A percentile compares a stretch with the other conserved stretches of the same genome.
Conservation (phyloP, 2,797 vertebrate genomes). For the Crenichthys baileyi region DNA sequence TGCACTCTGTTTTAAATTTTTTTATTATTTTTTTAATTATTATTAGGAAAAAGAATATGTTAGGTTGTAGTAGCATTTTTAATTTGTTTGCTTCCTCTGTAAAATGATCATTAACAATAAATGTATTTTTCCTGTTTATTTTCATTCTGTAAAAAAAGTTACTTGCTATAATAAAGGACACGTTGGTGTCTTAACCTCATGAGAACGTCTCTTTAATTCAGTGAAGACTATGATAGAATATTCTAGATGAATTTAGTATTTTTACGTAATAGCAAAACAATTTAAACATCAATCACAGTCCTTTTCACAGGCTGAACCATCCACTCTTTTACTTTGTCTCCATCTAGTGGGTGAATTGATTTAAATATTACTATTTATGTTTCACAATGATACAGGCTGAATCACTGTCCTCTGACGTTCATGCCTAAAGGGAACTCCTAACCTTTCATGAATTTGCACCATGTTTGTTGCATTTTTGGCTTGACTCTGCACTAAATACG, state of each 20-base stretch:
- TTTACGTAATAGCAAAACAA: not conserved
- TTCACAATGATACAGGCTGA: not conserved
- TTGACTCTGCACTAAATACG: too few relatives aligned
- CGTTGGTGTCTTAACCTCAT: slow-evolving; percentile 74
- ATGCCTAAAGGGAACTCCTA: too few relatives aligned
- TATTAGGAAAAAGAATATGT: slow-evolving; percentile 74
- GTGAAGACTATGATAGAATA: not conserved
- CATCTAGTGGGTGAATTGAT: slow-evolving; percentile 47
- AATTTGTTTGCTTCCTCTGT: slow-evolving; percentile 80
- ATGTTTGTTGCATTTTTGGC: too few relatives aligned
- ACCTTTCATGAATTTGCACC: too few relatives aligned
- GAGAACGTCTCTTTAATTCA: slow-evolving; percentile 14
- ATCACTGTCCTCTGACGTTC: not conserved
- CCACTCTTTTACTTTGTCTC: slow-evolving; percentile 42
- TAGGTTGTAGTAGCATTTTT: slow-evolving; percentile 84
- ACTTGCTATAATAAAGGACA: slow-evolving; percentile 89
- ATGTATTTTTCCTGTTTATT: slow-evolving; percentile 71
- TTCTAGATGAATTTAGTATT: not conserved
- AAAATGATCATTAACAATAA: slow-evolving; percentile 72
- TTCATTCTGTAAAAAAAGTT: slow-evolving; percentile 74
- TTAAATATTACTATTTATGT: not conserved
- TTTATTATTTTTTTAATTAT: slow-evolving; percentile 69
- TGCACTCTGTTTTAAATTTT: slow-evolving; percentile 74
- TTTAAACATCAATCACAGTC: not conserved
- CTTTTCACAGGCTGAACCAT: not conserved